Base-by-base conservation (phyloP, 2,888 invertebrate species). In the Rugalucina vietnamica region DNA sequence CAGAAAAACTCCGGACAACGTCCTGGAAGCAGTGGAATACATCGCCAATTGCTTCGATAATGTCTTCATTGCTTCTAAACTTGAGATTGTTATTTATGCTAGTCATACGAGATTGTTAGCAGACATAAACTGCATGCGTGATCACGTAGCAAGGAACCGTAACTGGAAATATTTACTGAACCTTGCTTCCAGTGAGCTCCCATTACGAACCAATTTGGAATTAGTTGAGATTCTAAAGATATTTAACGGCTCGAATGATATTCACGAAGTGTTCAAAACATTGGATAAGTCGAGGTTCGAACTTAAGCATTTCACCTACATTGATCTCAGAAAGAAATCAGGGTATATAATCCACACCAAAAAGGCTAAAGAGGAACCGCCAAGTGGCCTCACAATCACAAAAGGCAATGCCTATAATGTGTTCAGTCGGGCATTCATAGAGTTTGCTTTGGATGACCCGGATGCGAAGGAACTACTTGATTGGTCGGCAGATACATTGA, bases 161-260 rank as follows among this genome's bases (percentile, higher is more conserved):
- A 37, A 76, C 1, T 93, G 93, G 93, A 91, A 90, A 74, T 94
- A 94, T 85, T 79, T 93, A n/a, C 84, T 94, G 69, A 94, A 94
- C 82, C 76, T 93, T 49, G 91, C 93, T 2, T 90, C 91, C 18
- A 90, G 91, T 36, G 92, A 91, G 76, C 88, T 93, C 70, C 93
- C 93, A 3, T 76, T 94, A 5, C 91, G 91, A 85, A 90, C 92
- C 0, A 93, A 94, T 85, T 36, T 73, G 10, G 93, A 94, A 82
- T 84, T 93, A 49, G 93, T 93, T 34, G 79, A 91, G 76, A 91
- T 93, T 49, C 76, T 94, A 8, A 81, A 87, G n/a, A 78, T 87
- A 21, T 90, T 89, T 54, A 90, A 92, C 34, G 93, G 93, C 5
- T 80, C 88, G 0, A 94, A 92, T 77, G 90, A 92, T 76, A 91